Evolutionary conservation across 1,140 invertebrate species (phyloP).

Genomic region (Leptinotarsa lineolata): DNA sequence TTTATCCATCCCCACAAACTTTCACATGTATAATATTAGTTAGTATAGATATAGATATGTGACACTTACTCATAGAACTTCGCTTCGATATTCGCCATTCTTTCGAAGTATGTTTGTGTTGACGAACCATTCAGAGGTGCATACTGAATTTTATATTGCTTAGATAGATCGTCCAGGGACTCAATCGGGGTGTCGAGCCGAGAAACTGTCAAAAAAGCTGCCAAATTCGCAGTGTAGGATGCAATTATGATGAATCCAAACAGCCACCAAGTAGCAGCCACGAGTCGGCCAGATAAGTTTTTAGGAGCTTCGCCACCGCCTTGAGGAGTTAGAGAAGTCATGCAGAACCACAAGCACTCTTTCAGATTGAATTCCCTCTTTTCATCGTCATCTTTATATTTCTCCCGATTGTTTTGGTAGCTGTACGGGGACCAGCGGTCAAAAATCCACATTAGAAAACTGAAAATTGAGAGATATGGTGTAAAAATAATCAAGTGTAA

Average conservation of each 20-base stretch:
- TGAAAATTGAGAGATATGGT: slow-evolving; percentile 53
- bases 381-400: slow-evolving; percentile 92
- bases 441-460: slow-evolving; percentile 93
- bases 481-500: too few species aligned
- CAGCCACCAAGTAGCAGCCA: slow-evolving; percentile 97
- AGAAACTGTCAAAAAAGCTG: slow-evolving; percentile 92
- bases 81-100: slow-evolving; percentile 95
- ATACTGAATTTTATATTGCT: slow-evolving; percentile 95
- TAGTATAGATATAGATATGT: too few species aligned
- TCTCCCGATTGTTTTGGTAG: slow-evolving; percentile 92
- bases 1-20: too few species aligned
- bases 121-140: slow-evolving; percentile 84
- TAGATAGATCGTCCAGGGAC: slow-evolving; percentile 88
- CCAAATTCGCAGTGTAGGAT: slow-evolving; percentile 97
- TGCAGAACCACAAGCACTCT: slow-evolving; percentile 98
- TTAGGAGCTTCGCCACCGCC: slow-evolving; percentile 96
- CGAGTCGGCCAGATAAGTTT: slow-evolving; percentile 87
- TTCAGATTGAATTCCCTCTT: slow-evolving; percentile 94
- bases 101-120: slow-evolving; percentile 90
- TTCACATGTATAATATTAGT: too few species aligned
- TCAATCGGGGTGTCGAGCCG: slow-evolving; percentile 90
- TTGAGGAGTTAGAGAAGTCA: slow-evolving; percentile 96
- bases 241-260: slow-evolving; percentile 98
- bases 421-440: slow-evolving; percentile 96
- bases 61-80: slow-evolving; percentile 88